phyloP scores from a whole-genome alignment of 2,113 vertebrate species.

The Anser brachyrhynchus region DNA sequence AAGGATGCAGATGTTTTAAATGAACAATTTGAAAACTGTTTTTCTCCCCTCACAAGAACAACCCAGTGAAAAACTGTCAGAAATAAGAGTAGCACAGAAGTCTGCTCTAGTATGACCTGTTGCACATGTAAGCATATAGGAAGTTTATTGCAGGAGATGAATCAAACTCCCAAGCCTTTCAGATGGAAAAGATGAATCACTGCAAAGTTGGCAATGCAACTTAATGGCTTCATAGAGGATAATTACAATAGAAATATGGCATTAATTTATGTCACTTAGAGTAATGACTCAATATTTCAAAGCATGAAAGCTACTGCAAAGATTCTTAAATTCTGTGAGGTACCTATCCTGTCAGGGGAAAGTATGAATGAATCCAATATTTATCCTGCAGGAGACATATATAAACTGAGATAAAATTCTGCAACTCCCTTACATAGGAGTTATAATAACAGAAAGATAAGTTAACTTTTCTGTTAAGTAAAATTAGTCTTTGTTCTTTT shows the following conservation, averaged over 20 bases:
- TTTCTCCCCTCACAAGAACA: not conserved
- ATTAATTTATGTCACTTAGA: slow-evolving; percentile 48
- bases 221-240: slow-evolving; percentile 11
- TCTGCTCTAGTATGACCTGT: not conserved
- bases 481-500: too few species aligned
- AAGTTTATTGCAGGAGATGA: slow-evolving; percentile 21
- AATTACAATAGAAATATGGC: slow-evolving; percentile 13
- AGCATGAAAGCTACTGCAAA: slow-evolving; percentile 12
- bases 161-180: not conserved
- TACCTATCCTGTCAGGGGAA: not conserved
- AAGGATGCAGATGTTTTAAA: not conserved
- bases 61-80: not conserved
- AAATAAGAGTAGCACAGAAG: not conserved
- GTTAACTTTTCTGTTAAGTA: too few species aligned
- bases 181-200: slow-evolving; percentile 32
- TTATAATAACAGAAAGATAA: not conserved
- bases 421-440: not conserved
- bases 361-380: slow-evolving; percentile 8
- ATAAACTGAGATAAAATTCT: not conserved
- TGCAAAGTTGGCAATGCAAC: not conserved
- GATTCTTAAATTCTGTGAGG: not conserved
- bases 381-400: not conserved
- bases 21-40: not conserved
- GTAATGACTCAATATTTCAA: slow-evolving; percentile 15
- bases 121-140: not conserved